Evolutionary conservation across 2,888 invertebrate species (phyloP), one percentile per base, ranked within the genome.

Genomic region (Rhagonycha lutea): DNA sequence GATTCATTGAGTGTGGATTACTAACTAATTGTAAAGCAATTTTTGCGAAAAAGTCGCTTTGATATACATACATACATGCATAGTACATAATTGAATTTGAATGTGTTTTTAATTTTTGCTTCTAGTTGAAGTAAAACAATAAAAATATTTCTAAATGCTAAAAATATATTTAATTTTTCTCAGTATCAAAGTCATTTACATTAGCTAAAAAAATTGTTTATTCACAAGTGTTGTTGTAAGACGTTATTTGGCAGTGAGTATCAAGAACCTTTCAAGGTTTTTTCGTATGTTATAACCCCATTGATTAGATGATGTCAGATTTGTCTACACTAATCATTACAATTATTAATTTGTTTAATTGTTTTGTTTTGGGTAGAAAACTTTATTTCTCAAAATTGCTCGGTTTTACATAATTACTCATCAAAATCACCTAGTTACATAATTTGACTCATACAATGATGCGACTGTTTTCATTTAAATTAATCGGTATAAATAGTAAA

Each of bases 191-290:
- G 72, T 72, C 72, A 72, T 72, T 72, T 72, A 72, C 72, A 72
- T 72, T 67, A 24, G 72, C 72, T 65, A 72, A 72, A 72, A 72
- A 72, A 72, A 72, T 72, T 72, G 72, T 72, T 72, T 72, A 72
- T 72, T 72, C 72, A 72, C 72, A 72, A 72, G 72, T 72, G 72
- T 71, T 72, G 68, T 68, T 72, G 72, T 72, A 72, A 72, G 72
- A 72, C 72, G 68, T 68, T 72, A 72, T 72, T 72, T 72, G 72
- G 72, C 72, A 72, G 61, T 67, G 14, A 67, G 72, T 63, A 70
- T 70, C 74, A 74, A 74, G 74, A 74, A 74, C 74, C 74, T 74
- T 68, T 74, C 74, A 74, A 74, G 74, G 74, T 47, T 74, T 74
- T 74, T 74, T 74, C 67, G 61, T 67, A 72, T 68, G 72, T 72